Conservation (phyloP, 2,888 invertebrate species). For the Phrixothrix hirtus region DNA sequence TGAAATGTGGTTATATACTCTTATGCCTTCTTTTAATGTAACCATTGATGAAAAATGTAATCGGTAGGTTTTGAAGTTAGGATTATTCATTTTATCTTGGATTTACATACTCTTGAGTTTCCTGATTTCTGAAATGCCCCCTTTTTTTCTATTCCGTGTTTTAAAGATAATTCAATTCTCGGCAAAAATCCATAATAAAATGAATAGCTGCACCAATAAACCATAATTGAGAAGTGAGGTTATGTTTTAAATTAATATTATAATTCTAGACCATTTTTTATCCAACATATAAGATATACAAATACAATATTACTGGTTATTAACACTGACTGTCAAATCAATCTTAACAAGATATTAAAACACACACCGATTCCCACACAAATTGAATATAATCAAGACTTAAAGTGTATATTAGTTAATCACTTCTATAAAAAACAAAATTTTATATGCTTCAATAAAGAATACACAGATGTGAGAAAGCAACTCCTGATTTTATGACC, state of each 20-base stretch:
- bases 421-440: not conserved
- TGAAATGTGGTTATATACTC: constrained; percentile 5
- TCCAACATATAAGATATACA: constrained; percentile 55
- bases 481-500: no score
- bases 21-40: not conserved
- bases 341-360: not conserved
- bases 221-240: no score
- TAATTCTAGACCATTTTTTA: constrained; percentile 15
- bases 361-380: not conserved
- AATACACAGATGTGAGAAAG: constrained; percentile 13
- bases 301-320: constrained; percentile 63
- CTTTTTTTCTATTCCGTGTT: no score
- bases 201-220: no score
- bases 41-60: not conserved
- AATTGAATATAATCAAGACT: constrained; percentile 9
- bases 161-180: no score
- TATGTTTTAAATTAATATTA: no score
- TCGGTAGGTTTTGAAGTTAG: not conserved
- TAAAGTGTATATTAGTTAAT: constrained; percentile 5
- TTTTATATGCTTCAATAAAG: constrained; percentile 8
- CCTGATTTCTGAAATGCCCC: no score
- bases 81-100: not conserved
- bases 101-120: no score
- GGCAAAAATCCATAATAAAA: no score
- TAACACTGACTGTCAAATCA: constrained; percentile 6